phyloP scores from a whole-genome alignment of 2,113 vertebrate genomes.

The Brachirus orientalis region DNA sequence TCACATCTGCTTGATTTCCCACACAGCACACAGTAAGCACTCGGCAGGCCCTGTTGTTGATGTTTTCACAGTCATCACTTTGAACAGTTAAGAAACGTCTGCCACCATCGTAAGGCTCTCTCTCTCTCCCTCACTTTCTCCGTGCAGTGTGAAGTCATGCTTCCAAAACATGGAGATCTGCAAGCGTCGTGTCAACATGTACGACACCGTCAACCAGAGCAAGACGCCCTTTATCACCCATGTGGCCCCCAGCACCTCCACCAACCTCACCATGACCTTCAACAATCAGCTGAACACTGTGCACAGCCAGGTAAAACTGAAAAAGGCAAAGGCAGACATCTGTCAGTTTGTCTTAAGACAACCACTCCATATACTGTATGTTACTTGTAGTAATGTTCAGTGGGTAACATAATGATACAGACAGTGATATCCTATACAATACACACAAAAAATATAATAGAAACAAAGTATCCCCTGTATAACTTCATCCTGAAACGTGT shows the following conservation, averaged over 20 bases:
- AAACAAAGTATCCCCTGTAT: too few relatives aligned
- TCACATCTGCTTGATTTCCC: conserved; percentile 96
- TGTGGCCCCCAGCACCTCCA: conserved; percentile 97
- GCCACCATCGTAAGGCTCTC: background rate
- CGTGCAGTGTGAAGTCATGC: conserved; percentile 95
- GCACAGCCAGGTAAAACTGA: conserved; percentile 82
- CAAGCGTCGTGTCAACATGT: conserved; percentile 96
- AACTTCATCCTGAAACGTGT: background rate
- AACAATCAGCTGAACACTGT: conserved; percentile 99
- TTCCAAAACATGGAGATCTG: conserved; percentile 99
- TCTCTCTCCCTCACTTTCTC: conserved; percentile 3
- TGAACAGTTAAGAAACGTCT: conserved; percentile 6
- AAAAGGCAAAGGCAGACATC: background rate
- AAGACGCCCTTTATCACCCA: conserved; percentile 99
- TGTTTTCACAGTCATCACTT: conserved; percentile 10
- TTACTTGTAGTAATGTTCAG: too few relatives aligned
- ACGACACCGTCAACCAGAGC: conserved; percentile 99
- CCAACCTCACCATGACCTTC: conserved; percentile 99
- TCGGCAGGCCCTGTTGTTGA: background rate
- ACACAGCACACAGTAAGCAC: conserved; percentile 94
- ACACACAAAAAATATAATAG: background rate
- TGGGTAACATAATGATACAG: too few relatives aligned
- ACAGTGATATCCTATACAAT: too few relatives aligned
- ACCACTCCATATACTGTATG: too few relatives aligned
- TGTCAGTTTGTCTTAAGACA: too few relatives aligned